These are phyloP conservation scores for Petaurus breviceps DNA, from an alignment of 2,113 vertebrate genomes.

Conservation along the genomic window DNA sequence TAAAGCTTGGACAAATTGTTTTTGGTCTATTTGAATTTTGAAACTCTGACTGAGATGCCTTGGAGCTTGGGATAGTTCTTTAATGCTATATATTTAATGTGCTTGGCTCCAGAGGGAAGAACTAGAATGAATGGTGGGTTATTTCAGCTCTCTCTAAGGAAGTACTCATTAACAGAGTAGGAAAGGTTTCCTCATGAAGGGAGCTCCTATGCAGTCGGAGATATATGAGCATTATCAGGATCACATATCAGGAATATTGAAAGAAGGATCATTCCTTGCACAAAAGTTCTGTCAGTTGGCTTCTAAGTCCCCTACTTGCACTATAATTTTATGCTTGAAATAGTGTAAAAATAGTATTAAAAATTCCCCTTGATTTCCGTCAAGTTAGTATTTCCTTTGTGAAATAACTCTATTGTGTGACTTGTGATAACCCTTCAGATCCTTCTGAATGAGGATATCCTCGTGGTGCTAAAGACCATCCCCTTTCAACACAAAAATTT, in stretches of 20 bases:
- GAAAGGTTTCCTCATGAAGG: background rate
- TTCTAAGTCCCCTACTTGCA: background rate
- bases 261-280: background rate
- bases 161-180: background rate
- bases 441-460: conserved; percentile 3
- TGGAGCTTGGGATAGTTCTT: background rate
- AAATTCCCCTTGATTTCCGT: background rate
- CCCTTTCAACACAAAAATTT: background rate
- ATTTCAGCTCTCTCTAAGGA: background rate
- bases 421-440: background rate
- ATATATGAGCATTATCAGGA: background rate
- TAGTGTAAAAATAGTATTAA: background rate
- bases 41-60: background rate
- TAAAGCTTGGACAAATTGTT: background rate
- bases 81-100: background rate
- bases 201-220: background rate
- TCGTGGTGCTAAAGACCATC: background rate
- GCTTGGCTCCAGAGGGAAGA: background rate
- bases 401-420: background rate
- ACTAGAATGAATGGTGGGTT: background rate
- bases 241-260: background rate
- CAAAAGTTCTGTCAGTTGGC: background rate
- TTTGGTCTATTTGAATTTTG: background rate
- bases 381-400: background rate
- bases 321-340: background rate